These are phyloP conservation scores for Carassius carassius DNA, from an alignment of 2,113 vertebrate genomes.

Conservation along the genomic window DNA sequence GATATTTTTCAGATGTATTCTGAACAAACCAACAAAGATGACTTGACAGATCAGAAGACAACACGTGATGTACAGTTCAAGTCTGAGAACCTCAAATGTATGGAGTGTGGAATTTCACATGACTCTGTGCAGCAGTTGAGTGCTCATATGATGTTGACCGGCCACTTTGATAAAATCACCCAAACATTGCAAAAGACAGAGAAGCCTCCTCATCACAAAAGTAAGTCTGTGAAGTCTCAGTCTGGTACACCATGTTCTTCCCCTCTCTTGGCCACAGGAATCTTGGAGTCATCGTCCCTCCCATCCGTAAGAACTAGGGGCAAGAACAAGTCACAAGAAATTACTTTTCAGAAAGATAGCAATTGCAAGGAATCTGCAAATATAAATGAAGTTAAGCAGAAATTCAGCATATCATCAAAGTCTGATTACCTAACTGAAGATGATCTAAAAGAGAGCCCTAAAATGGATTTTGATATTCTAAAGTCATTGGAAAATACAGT, in stretches of 20 bases:
- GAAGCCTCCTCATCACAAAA: constrained; percentile 77
- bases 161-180: constrained; percentile 94
- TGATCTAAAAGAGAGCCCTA: constrained; percentile 95
- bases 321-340: constrained; percentile 90
- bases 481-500: constrained; percentile 98
- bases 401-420: constrained; percentile 86
- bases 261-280: constrained; percentile 83
- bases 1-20: constrained; percentile 5
- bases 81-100: constrained; percentile 94
- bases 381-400: constrained; percentile 78
- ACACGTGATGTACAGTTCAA: constrained; percentile 93
- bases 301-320: constrained; percentile 82
- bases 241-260: constrained; percentile 90
- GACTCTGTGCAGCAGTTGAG: constrained; percentile 96
- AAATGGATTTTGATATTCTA: constrained; percentile 93
- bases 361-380: constrained; percentile 78
- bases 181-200: constrained; percentile 89
- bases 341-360: constrained; percentile 71
- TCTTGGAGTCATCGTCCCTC: constrained; percentile 69
- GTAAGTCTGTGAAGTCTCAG: constrained; percentile 87
- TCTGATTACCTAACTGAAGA: constrained; percentile 96
- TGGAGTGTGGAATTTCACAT: constrained; percentile 95
- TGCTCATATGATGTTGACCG: constrained; percentile 97
- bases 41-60: constrained; percentile 73
- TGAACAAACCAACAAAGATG: constrained; percentile 55